Evolutionary conservation across 1,140 invertebrate species (phyloP).

Genomic region (Zaprionus vittiger): DNA sequence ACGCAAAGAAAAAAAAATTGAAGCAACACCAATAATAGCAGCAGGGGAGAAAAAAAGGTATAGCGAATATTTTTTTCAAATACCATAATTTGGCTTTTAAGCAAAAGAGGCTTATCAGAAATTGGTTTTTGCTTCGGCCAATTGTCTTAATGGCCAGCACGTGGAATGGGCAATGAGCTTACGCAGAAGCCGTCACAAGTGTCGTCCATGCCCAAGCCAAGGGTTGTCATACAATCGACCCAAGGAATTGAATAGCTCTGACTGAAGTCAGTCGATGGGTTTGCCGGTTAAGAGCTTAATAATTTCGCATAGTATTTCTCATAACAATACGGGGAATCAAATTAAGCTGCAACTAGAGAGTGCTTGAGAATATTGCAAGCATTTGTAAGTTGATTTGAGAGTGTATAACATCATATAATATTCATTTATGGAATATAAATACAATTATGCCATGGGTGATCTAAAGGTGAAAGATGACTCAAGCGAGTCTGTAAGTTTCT

Average conservation of each 20-base stretch:
- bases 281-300: conserved; percentile 17
- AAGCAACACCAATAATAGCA: background rate
- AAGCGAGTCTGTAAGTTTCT: no score
- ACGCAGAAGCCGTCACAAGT: conserved; percentile 47
- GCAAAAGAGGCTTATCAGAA: conserved; percentile 81
- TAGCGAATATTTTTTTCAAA: conserved; percentile 60
- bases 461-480: no score
- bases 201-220: conserved; percentile 18
- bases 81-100: conserved; percentile 82
- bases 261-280: background rate
- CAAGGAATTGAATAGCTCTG: conserved; percentile 20
- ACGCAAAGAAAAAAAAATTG: conserved; percentile 16
- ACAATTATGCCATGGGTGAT: background rate
- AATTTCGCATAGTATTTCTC: conserved; percentile 9
- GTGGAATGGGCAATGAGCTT: conserved; percentile 59
- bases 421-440: background rate
- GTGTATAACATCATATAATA: background rate
- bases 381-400: conserved; percentile 1
- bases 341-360: background rate
- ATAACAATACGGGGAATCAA: conserved; percentile 20
- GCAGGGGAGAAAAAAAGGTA: conserved; percentile 50
- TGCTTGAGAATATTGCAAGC: conserved; percentile 7
- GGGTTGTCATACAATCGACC: conserved; percentile 10
- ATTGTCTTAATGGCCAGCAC: conserved; percentile 75
- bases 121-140: conserved; percentile 77